Evolutionary conservation across 2,888 invertebrate genomes (phyloP).

Genomic region (Pyrrhia umbra): DNA sequence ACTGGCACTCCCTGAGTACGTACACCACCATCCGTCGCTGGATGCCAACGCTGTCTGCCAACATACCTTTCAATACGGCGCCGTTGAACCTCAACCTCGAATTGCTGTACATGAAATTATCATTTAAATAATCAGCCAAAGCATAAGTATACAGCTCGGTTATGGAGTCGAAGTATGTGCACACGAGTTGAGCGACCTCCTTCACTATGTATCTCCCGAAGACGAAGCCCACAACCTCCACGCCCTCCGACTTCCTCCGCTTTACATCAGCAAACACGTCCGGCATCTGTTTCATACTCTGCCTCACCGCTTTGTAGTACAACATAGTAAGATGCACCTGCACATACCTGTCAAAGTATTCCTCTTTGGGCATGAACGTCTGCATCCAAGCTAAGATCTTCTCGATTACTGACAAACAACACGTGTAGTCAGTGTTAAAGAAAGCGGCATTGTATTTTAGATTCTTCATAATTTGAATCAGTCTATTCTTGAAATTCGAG

Average conservation of each 20-base stretch:
- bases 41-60: conserved; percentile 34
- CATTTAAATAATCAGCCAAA: conserved; percentile 60
- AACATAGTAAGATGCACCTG: conserved; percentile 74
- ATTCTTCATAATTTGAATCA: conserved; percentile 57
- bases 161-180: conserved; percentile 72
- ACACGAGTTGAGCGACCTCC: conserved; percentile 67
- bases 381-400: conserved; percentile 68
- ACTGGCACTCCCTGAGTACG: conserved; percentile 9
- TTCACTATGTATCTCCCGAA: conserved; percentile 72
- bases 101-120: conserved; percentile 12
- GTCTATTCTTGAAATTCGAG: not conserved
- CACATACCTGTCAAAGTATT: conserved; percentile 68
- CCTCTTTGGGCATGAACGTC: conserved; percentile 68
- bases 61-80: conserved; percentile 40
- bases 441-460: conserved; percentile 72
- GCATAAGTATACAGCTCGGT: conserved; percentile 67
- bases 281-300: conserved; percentile 65
- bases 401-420: conserved; percentile 72
- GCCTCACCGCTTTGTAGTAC: conserved; percentile 73
- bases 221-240: conserved; percentile 68
- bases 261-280: conserved; percentile 65
- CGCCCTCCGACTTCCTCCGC: conserved; percentile 62
- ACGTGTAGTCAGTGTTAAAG: conserved; percentile 66
- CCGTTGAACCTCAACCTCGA: conserved; percentile 25
- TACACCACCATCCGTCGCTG: conserved; percentile 52